phyloP scores from a whole-genome alignment of 2,113 vertebrate genomes.

The Circaetus cinerascens region DNA sequence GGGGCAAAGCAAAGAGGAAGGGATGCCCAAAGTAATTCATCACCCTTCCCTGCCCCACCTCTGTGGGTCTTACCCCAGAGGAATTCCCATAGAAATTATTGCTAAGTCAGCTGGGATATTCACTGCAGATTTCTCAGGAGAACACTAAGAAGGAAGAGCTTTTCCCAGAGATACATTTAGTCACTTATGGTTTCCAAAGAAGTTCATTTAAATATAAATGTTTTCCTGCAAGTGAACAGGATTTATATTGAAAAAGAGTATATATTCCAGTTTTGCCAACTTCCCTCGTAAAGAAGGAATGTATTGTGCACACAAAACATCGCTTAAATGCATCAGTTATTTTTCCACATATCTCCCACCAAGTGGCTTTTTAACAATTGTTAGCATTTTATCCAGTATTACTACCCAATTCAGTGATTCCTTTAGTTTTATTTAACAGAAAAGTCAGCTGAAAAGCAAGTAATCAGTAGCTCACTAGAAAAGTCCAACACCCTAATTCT shows the following conservation, averaged over 20 bases:
- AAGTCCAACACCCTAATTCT: neutral
- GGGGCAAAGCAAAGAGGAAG: neutral
- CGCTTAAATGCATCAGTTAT: neutral
- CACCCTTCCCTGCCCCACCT: fast-evolving
- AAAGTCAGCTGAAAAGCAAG: neutral
- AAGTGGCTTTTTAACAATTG: neutral
- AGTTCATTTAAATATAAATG: neutral
- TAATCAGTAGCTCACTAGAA: neutral
- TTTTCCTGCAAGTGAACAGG: neutral
- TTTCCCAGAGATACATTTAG: neutral
- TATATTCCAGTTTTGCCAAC: neutral
- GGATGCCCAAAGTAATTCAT: neutral
- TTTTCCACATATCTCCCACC: neutral
- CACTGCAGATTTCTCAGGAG: neutral
- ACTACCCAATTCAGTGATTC: neutral
- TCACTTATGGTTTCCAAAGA: neutral
- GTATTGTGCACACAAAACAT: neutral
- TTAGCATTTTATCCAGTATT: neutral
- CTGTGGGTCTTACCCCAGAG: neutral
- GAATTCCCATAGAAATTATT: neutral
- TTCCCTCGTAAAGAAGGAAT: neutral
- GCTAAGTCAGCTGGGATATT: neutral
- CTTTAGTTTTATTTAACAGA: neutral
- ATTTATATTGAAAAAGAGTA: neutral
- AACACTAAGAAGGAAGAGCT: neutral